Base-by-base conservation (phyloP, 2,888 invertebrate species). In the Cremastobaeus sp. region DNA sequence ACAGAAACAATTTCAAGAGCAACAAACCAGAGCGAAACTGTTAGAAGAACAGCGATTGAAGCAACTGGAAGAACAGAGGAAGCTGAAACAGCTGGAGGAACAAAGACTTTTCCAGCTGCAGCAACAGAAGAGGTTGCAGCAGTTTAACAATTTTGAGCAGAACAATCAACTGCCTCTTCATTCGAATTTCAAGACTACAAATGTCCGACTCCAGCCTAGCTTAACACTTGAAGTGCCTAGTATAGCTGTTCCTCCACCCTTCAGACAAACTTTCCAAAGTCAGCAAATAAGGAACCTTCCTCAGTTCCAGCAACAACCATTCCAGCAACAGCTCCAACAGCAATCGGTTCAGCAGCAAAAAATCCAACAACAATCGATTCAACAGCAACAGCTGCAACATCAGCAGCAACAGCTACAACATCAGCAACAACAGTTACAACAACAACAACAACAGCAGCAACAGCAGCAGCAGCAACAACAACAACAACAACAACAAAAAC, bases 11-110 rank as follows among this genome's bases (percentile, higher is more conserved):
- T 20, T 82, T 0, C 81, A 82, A 34, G 83, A 86, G 41, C 83
- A 83, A 17, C 55, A 77, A 12, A 37, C 20, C 3, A 78, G 79
- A 28, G 37, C 77, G 2, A 81, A 81, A 35, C 77, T 79, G 39
- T 52, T 81, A 8, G 83, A 85, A 25, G 83, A 85, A n/a, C 81
- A 83, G 11, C 77, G 78, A 18, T 52, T 76, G 30, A 79, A 83
- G 37, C 77, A 77, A 1, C 12, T 90, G 66, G 89, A 90, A 76
- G 79, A 86, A 6, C 89, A 89, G 9, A 52, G 77, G 3, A 71
- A 73, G 30, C 28, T 72, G 6, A 74, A 74, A 73, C 76, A 76
- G 11, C 11, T 89, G 76, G 89, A 89, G 74, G 76, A 85, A 8
- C 88, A 89, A 68, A 85, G 88, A 30, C 14, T 70, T 0, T 70